Percentiles rank a stretch among this genome's conserved stretches.
Conservation (phyloP, 2,888 invertebrate genomes). For the Mythimna pallens region DNA sequence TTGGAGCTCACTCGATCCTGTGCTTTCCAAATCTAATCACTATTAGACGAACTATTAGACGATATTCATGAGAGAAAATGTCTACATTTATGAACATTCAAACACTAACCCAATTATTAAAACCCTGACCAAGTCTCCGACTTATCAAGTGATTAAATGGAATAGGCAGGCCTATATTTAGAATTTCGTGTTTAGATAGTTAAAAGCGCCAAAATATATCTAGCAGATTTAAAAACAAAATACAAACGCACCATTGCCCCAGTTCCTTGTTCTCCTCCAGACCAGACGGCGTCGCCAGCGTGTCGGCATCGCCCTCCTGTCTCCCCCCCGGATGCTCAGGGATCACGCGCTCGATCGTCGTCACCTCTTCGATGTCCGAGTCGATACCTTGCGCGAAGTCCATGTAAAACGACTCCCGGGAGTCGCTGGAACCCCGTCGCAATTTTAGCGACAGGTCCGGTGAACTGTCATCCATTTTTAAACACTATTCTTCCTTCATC, state of each 20-base stretch:
- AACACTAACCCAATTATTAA: background rate
- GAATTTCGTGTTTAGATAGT: too few species aligned
- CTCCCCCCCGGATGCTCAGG: slow-evolving; percentile 88
- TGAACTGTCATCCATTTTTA: slow-evolving; percentile 93
- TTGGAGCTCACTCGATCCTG: background rate
- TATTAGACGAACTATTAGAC: background rate
- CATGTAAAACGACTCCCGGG: slow-evolving; percentile 97
- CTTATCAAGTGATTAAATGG: too few species aligned
- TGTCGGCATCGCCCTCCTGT: slow-evolving; percentile 87
- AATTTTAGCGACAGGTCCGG: slow-evolving; percentile 96
- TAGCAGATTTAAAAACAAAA: slow-evolving; percentile 1
- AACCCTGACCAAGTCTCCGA: background rate
- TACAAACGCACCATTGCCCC: slow-evolving; percentile 84
- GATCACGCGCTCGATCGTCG: slow-evolving; percentile 92
- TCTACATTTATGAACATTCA: too few species aligned
- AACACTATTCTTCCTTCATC: slow-evolving; percentile 66
- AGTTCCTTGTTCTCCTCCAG: slow-evolving; percentile 88
- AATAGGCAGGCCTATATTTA: background rate
- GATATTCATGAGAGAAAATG: background rate
- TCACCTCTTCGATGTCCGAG: slow-evolving; percentile 96
- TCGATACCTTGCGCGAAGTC: slow-evolving; percentile 97
- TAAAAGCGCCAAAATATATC: too few species aligned
- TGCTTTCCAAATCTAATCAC: background rate
- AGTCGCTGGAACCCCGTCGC: slow-evolving; percentile 96
- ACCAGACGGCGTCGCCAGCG: slow-evolving; percentile 88